phyloP scores from a whole-genome alignment of 1,140 invertebrate genomes.

The Meteorus sp. region DNA sequence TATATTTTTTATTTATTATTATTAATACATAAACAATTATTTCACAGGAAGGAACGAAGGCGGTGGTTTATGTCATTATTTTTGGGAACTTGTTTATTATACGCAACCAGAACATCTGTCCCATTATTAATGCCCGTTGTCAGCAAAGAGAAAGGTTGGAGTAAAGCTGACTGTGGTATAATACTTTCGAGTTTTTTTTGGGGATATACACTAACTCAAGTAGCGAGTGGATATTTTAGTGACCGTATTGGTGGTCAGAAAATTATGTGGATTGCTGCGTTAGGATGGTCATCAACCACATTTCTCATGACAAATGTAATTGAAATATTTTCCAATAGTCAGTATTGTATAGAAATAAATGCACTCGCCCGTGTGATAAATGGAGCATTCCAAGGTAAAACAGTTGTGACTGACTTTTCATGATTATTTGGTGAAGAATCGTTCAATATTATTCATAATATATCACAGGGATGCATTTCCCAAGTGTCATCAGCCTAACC shows the following conservation, averaged over 20 bases:
- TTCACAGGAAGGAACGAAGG: constrained; percentile 57
- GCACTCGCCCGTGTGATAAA: constrained; percentile 66
- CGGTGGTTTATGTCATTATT: constrained; percentile 68
- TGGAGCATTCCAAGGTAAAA: constrained; percentile 70
- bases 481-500: constrained; percentile 72
- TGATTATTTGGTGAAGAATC: background rate
- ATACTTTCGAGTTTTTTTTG: constrained; percentile 77
- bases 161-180: constrained; percentile 71
- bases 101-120: constrained; percentile 70
- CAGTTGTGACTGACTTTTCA: background rate
- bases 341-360: constrained; percentile 63
- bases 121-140: constrained; percentile 69
- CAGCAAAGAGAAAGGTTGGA: constrained; percentile 70
- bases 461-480: constrained; percentile 68
- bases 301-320: constrained; percentile 71
- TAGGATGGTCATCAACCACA: constrained; percentile 71
- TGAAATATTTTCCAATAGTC: constrained; percentile 61
- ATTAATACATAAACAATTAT: background rate
- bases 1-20: background rate
- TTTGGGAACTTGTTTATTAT: constrained; percentile 68
- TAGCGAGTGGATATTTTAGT: constrained; percentile 71
- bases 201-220: constrained; percentile 76
- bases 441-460: constrained; percentile 8
- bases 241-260: constrained; percentile 71
- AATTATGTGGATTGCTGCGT: constrained; percentile 66